These are phyloP conservation scores for Ophioderma brevispina DNA, from an alignment of 35 echinoderm and acorn worm genomes.

Conservation along the genomic window DNA sequence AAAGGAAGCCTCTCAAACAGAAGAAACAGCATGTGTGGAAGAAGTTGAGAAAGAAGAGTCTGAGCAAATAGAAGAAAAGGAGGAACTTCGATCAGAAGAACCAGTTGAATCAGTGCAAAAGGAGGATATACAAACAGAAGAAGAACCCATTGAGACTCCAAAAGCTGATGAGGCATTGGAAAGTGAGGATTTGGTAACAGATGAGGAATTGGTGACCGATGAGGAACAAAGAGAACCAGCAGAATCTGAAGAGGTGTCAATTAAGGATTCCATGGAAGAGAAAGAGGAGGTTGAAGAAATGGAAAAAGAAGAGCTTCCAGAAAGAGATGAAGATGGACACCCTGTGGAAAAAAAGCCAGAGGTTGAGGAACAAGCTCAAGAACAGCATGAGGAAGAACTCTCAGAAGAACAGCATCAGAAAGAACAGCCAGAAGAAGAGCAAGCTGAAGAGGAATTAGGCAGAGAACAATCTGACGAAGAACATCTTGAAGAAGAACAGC, in stretches of 20 bases:
- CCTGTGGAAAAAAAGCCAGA: no score
- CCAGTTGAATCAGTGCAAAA: not conserved
- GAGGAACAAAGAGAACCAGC: not conserved
- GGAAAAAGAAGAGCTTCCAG: no score
- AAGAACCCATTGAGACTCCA: not conserved
- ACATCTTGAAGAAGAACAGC: not conserved
- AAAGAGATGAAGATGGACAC: no score
- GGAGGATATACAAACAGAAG: not conserved
- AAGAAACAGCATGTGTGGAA: no score
- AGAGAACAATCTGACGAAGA: conserved; percentile 6
- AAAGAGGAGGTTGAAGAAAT: no score
- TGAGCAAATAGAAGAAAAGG: no score
- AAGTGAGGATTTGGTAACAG: not conserved
- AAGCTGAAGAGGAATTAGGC: not conserved
- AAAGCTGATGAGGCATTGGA: not conserved
- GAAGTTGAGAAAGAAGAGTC: no score
- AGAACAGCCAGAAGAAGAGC: not conserved
- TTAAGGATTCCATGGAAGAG: not conserved
- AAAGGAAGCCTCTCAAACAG: no score
- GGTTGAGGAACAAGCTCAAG: not conserved
- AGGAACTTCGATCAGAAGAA: not conserved
- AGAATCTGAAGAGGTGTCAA: not conserved
- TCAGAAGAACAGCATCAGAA: not conserved
- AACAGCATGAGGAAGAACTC: not conserved
- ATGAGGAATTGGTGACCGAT: not conserved